phyloP scores from a whole-genome alignment of 2,888 invertebrate species.

The Tanypteryx hageni region DNA sequence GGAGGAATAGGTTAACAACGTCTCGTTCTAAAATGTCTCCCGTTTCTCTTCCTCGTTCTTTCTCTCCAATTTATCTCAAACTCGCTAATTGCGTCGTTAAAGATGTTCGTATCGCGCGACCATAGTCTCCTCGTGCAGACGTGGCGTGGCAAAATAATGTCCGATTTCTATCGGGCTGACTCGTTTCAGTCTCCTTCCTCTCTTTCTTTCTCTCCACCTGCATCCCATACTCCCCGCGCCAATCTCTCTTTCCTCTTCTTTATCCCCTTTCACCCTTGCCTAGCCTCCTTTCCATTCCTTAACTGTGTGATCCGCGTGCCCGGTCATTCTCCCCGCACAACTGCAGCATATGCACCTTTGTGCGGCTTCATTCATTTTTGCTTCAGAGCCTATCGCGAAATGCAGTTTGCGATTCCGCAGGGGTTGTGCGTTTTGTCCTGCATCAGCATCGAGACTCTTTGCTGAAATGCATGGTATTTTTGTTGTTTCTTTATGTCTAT shows the following conservation, averaged over 20 bases:
- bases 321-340: constrained; percentile 39
- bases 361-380: constrained; percentile 25
- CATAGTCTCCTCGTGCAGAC: neutral
- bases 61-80: no score
- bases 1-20: no score
- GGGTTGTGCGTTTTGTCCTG: neutral
- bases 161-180: neutral
- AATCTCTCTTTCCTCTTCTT: neutral
- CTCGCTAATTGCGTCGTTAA: no score
- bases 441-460: neutral
- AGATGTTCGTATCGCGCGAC: no score
- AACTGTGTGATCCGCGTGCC: neutral
- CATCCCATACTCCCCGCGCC: neutral
- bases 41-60: no score
- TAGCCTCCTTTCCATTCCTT: neutral
- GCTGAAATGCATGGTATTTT: no score
- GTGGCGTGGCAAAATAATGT: neutral
- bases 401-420: neutral
- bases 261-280: neutral
- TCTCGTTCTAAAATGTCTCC: no score
- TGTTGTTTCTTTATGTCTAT: neutral
- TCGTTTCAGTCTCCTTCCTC: neutral
- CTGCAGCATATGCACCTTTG: constrained; percentile 53
- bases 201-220: neutral
- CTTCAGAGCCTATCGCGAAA: neutral